Conservation (phyloP, 2,797 vertebrate genomes). For the Sphenopsis melanotis region DNA sequence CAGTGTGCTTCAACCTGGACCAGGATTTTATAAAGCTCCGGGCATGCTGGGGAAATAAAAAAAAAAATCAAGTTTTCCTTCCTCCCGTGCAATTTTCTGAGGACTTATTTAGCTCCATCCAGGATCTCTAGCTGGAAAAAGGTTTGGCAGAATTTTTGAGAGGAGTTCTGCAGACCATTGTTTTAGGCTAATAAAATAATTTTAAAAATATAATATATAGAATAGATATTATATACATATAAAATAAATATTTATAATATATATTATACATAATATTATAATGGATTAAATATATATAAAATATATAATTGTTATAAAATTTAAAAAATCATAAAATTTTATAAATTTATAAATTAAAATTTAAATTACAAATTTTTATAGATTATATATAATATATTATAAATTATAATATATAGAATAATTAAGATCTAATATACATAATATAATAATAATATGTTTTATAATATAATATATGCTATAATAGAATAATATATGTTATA, state of each 20-base stretch:
- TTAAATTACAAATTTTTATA: too few species aligned
- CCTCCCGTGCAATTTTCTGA: not conserved
- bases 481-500: too few species aligned
- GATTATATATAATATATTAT: too few species aligned
- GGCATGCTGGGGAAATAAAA: too few species aligned
- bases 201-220: not conserved
- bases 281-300: too few species aligned
- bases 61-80: not conserved
- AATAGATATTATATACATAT: too few species aligned
- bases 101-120: not conserved
- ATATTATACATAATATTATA: too few species aligned
- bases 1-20: not conserved
- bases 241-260: too few species aligned
- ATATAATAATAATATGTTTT: not conserved
- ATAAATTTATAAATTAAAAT: too few species aligned
- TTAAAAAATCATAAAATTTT: rapidly evolving
- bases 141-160: not conserved
- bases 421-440: not conserved
- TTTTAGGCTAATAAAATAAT: not conserved
- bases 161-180: not conserved
- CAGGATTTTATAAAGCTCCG: not conserved
- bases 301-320: too few species aligned
- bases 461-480: too few species aligned
- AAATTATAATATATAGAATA: too few species aligned
- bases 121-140: not conserved